phyloP scores from a whole-genome alignment of 2,113 vertebrate genomes.

The Pionites leucogaster region DNA sequence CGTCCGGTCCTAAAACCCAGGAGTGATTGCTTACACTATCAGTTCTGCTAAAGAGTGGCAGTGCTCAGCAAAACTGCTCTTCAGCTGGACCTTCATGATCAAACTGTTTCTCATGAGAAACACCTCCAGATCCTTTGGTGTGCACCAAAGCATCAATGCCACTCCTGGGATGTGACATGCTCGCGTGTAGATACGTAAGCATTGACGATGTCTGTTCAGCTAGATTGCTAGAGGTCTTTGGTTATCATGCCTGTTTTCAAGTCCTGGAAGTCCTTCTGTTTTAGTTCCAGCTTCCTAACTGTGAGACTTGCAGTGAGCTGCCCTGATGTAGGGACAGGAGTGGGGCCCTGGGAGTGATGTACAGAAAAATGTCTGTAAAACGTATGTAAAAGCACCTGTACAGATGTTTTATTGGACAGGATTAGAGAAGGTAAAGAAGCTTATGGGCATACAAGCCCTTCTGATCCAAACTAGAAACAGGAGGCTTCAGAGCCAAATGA shows the following conservation, averaged over 20 bases:
- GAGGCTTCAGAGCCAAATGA: neutral
- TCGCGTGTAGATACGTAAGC: accelerated
- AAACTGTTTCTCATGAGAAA: accelerated
- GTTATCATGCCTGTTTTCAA: neutral
- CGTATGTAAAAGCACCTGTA: neutral
- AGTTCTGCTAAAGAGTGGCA: neutral
- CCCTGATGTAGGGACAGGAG: neutral
- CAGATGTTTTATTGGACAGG: neutral
- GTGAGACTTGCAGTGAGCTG: neutral
- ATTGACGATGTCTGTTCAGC: neutral
- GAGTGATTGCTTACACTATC: neutral
- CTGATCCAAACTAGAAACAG: accelerated
- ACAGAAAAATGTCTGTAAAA: no score
- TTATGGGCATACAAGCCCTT: neutral
- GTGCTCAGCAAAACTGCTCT: accelerated
- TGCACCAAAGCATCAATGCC: neutral
- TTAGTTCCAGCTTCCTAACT: neutral
- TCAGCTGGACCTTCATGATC: neutral
- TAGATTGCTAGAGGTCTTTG: neutral
- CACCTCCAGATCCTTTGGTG: neutral
- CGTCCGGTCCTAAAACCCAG: accelerated
- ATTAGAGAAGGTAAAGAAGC: neutral
- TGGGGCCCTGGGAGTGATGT: neutral
- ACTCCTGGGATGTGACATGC: accelerated
- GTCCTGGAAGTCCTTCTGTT: neutral